A percentile compares a stretch with the other conserved stretches of the same genome.
These are phyloP conservation scores for Carlito syrichta DNA, from an alignment of 2,113 vertebrate genomes.

Conservation along the genomic window DNA sequence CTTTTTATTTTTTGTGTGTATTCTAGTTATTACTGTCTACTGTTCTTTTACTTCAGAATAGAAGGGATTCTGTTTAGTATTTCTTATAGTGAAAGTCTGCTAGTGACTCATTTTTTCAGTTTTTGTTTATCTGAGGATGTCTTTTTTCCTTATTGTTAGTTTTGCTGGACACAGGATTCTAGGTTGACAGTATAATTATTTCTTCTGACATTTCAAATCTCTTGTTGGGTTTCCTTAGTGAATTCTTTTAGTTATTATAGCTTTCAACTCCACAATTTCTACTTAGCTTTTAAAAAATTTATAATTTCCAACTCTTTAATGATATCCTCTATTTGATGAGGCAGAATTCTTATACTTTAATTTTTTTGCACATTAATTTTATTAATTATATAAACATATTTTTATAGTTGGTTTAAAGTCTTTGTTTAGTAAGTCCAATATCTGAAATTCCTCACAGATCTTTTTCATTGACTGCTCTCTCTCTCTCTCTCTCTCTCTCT, in stretches of 20 bases:
- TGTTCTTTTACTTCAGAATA: neutral
- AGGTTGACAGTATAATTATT: neutral
- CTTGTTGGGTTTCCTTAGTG: neutral
- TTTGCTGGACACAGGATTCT: neutral
- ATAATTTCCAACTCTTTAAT: neutral
- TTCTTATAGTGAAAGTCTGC: neutral
- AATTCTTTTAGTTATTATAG: neutral
- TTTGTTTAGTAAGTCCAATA: neutral
- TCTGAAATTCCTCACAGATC: neutral
- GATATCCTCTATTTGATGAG: neutral
- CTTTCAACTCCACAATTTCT: neutral
- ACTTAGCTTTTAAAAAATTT: neutral
- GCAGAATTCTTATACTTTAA: neutral
- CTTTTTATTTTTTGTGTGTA: neutral
- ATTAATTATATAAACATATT: neutral
- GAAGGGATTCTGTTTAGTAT: neutral
- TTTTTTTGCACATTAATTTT: neutral
- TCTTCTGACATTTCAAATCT: neutral
- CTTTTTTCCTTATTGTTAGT: neutral
- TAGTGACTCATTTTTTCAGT: neutral
- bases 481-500: too few species aligned
- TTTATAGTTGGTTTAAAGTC: neutral
- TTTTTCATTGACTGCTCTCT: neutral
- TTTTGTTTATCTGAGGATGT: neutral
- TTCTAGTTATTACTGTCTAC: neutral